These are phyloP conservation scores for Hycleus cichorii DNA, from an alignment of 1,140 invertebrate species.

Conservation along the genomic window DNA sequence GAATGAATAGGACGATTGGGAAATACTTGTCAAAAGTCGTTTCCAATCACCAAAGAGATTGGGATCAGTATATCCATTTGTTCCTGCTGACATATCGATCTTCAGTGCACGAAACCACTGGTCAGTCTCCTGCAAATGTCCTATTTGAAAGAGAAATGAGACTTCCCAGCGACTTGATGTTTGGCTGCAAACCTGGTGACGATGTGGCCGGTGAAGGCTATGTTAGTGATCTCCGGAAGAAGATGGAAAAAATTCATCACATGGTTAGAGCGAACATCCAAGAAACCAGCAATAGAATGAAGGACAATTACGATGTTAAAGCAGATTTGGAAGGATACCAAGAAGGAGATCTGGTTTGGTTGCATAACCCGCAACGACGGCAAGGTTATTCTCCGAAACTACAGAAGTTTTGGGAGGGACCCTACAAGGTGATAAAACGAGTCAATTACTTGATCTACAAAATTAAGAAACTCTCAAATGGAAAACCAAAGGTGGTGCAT, in stretches of 20 bases:
- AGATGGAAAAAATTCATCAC: neutral
- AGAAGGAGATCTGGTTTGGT: neutral
- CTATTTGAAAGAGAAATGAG: no score
- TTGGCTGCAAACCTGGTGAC: no score
- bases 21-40: conserved; percentile 22
- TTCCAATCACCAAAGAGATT: conserved; percentile 19
- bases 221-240: neutral
- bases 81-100: neutral
- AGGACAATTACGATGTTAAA: neutral
- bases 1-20: conserved; percentile 25
- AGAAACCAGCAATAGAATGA: neutral
- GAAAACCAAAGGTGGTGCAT: no score
- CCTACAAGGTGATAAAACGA: no score
- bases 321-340: neutral
- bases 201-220: neutral
- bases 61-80: neutral
- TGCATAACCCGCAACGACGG: neutral
- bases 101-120: neutral
- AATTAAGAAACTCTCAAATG: no score
- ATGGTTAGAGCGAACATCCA: neutral
- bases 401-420: neutral
- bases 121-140: neutral
- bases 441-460: no score
- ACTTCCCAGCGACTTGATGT: no score
- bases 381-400: neutral